Evolutionary conservation across 2,888 invertebrate genomes (phyloP).

Genomic region (Orchestes rusci): DNA sequence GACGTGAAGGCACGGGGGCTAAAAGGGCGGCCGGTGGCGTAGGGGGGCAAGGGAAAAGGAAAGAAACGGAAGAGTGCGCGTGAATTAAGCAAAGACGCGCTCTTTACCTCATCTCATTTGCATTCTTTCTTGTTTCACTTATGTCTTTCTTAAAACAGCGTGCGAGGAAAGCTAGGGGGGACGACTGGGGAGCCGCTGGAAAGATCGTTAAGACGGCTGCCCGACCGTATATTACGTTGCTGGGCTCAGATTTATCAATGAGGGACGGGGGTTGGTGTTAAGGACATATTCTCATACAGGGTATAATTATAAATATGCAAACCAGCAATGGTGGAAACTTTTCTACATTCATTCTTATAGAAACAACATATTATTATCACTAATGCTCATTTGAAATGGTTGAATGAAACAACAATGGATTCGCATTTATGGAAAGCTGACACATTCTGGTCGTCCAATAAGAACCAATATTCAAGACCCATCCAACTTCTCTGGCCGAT

Average conservation of each 20-base stretch:
- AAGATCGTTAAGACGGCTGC: slow-evolving; percentile 19
- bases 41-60: slow-evolving; percentile 28
- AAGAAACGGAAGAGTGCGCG: slow-evolving; percentile 47
- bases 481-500: background rate
- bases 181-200: slow-evolving; percentile 8
- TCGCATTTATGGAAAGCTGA: too few species aligned
- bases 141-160: slow-evolving; percentile 30
- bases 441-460: too few species aligned
- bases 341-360: too few species aligned
- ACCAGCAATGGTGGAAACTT: too few species aligned
- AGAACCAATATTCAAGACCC: too few species aligned
- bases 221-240: slow-evolving; percentile 10
- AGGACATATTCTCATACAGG: too few species aligned
- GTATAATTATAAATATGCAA: too few species aligned
- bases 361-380: too few species aligned
- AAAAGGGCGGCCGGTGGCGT: slow-evolving; percentile 26
- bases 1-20: slow-evolving; percentile 31
- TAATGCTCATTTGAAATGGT: too few species aligned
- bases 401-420: too few species aligned
- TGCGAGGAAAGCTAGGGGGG: slow-evolving; percentile 15
- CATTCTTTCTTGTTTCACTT: slow-evolving; percentile 39
- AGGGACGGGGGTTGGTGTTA: background rate
- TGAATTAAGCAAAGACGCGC: slow-evolving; percentile 46
- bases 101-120: slow-evolving; percentile 42
- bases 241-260: background rate